Evolutionary conservation across 2,888 invertebrate genomes (phyloP).

Genomic region (Eulithis testata): DNA sequence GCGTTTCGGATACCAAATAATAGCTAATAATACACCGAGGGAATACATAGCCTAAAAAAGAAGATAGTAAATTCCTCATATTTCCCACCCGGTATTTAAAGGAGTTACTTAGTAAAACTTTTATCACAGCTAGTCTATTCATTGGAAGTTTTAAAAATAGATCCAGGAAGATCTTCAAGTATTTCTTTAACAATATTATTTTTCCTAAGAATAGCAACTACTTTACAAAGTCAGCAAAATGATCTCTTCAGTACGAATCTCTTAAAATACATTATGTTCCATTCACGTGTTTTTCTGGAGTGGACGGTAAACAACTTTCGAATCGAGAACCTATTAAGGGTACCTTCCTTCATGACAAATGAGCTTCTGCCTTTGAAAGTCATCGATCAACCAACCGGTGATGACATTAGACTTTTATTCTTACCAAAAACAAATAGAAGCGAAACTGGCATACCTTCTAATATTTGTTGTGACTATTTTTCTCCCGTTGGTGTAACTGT

Average conservation of each 20-base stretch:
- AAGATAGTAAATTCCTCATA: too few species aligned
- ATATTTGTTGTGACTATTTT: too few species aligned
- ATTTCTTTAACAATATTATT: too few species aligned
- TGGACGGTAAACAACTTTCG: constrained; percentile 71
- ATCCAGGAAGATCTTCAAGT: too few species aligned
- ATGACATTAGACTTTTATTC: constrained; percentile 58
- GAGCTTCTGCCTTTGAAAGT: constrained; percentile 61
- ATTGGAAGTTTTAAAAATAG: too few species aligned
- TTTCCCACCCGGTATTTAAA: too few species aligned
- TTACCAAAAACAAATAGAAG: constrained; percentile 38
- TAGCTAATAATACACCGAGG: too few species aligned
- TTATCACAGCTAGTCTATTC: too few species aligned
- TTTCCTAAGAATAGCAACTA: background rate
- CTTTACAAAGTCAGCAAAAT: background rate
- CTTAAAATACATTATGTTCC: constrained; percentile 48
- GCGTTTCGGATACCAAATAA: too few species aligned
- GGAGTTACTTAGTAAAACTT: too few species aligned
- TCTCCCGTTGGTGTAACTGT: too few species aligned
- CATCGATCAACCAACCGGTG: constrained; percentile 75
- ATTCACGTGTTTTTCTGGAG: constrained; percentile 69
- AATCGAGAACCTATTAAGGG: constrained; percentile 74
- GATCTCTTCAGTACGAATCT: background rate
- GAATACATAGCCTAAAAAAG: too few species aligned
- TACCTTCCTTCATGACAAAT: constrained; percentile 72
- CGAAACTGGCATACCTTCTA: constrained; percentile 6